phyloP scores from a whole-genome alignment of 2,888 invertebrate genomes.

The Clusia tigrina region DNA sequence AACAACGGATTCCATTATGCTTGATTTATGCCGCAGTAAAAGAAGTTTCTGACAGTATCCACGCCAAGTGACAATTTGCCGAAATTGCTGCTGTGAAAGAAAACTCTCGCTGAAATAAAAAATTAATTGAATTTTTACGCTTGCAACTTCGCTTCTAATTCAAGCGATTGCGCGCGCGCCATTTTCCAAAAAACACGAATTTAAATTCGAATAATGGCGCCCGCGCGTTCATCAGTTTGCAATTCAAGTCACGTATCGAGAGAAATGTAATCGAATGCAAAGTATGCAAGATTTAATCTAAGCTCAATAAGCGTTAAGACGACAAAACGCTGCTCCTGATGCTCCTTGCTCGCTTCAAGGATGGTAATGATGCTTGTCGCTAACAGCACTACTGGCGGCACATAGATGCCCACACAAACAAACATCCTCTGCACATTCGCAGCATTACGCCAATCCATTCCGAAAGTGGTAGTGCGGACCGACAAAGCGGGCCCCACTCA shows the following conservation, averaged over 20 bases:
- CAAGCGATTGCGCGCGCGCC: background rate
- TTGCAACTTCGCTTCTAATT: constrained; percentile 23
- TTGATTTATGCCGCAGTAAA: too few relatives aligned
- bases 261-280: constrained; percentile 41
- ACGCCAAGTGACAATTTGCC: constrained; percentile 34
- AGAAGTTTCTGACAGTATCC: constrained; percentile 28
- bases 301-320: constrained; percentile 35
- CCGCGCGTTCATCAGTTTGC: background rate
- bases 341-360: background rate
- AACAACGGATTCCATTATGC: too few relatives aligned
- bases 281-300: constrained; percentile 43
- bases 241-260: constrained; percentile 38
- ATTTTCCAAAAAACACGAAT: background rate
- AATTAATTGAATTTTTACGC: constrained; percentile 37
- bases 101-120: constrained; percentile 7
- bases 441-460: background rate
- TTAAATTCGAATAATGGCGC: constrained; percentile 6
- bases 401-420: too few relatives aligned
- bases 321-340: background rate
- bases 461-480: background rate
- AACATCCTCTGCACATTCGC: background rate
- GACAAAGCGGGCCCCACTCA: background rate
- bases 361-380: constrained; percentile 1
- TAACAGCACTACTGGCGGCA: too few relatives aligned
- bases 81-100: constrained; percentile 13